phyloP scores from a whole-genome alignment of 1,140 invertebrate species.

The Matsumurasca onukii region DNA sequence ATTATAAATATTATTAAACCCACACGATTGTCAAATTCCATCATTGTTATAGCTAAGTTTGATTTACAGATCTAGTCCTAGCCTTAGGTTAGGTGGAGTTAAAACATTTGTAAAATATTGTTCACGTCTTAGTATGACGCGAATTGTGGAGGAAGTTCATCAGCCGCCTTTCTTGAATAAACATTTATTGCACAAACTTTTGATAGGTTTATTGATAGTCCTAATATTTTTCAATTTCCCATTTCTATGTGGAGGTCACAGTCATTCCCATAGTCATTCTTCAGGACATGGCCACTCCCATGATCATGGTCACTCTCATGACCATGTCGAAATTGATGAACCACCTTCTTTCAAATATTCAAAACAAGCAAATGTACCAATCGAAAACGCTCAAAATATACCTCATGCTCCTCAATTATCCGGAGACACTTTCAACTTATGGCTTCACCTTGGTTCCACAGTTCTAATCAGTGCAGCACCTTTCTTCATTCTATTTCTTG shows the following conservation, averaged over 20 bases:
- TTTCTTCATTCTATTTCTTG: constrained; percentile 90
- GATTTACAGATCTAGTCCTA: too few species aligned
- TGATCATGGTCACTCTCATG: constrained; percentile 48
- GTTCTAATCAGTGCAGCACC: constrained; percentile 92
- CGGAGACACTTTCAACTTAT: constrained; percentile 57
- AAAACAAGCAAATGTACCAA: constrained; percentile 62
- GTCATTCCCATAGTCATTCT: constrained; percentile 32
- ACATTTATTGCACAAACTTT: constrained; percentile 53
- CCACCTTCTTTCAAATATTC: constrained; percentile 73
- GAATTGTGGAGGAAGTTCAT: too few species aligned
- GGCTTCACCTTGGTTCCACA: constrained; percentile 83
- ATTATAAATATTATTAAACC: too few species aligned
- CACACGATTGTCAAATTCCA: too few species aligned
- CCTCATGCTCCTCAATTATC: constrained; percentile 22
- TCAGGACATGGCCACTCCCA: constrained; percentile 41
- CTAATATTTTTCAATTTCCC: constrained; percentile 52
- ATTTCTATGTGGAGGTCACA: constrained; percentile 48
- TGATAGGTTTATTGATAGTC: constrained; percentile 44
- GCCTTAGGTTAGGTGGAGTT: too few species aligned
- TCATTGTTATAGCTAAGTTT: too few species aligned
- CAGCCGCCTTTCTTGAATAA: too few species aligned
- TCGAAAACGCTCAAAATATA: constrained; percentile 35
- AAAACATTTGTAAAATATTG: too few species aligned
- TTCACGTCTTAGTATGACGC: too few species aligned
- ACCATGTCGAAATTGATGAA: constrained; percentile 53